These are phyloP conservation scores for Peromyscus melanophrys DNA, from an alignment of 2,797 vertebrate genomes.

Conservation along the genomic window DNA sequence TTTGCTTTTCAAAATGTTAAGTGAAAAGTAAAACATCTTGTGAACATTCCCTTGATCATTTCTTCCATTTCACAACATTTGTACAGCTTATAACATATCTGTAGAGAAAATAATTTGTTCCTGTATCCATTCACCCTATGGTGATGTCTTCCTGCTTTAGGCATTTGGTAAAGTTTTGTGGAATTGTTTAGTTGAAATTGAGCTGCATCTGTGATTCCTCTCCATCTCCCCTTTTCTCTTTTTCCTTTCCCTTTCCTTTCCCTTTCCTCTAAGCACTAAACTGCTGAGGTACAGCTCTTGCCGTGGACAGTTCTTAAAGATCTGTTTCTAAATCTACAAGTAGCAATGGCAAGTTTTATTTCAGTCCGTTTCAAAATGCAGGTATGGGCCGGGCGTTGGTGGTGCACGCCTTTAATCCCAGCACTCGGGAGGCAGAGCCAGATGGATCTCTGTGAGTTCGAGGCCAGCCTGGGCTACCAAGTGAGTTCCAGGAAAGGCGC, in stretches of 20 bases:
- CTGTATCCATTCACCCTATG: not conserved
- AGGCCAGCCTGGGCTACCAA: too few relatives aligned
- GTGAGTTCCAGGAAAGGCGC: too few relatives aligned
- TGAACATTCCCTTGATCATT: conserved; percentile 31
- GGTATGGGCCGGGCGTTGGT: too few relatives aligned
- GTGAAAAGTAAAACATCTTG: conserved; percentile 36
- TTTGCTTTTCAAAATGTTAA: conserved; percentile 56
- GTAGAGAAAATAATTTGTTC: conserved; percentile 57
- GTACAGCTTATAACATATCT: conserved; percentile 20
- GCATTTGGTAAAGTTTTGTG: conserved; percentile 17
- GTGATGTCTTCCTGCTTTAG: not conserved
- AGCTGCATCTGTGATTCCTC: not conserved
- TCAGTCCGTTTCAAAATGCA: conserved; percentile 61
- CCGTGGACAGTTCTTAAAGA: conserved; percentile 49
- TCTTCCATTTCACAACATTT: conserved; percentile 35
- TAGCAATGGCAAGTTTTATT: conserved; percentile 40
- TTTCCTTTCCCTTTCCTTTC: not conserved
- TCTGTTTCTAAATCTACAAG: conserved; percentile 30
- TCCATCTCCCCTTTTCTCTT: not conserved
- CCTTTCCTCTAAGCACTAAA: not conserved
- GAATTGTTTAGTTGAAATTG: conserved; percentile 22
- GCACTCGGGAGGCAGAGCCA: too few relatives aligned
- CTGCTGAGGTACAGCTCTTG: not conserved
- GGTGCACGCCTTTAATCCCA: too few relatives aligned
- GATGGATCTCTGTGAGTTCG: too few relatives aligned